These are phyloP conservation scores for Scolopax mira DNA, from an alignment of 2,113 vertebrate species.

Conservation along the genomic window DNA sequence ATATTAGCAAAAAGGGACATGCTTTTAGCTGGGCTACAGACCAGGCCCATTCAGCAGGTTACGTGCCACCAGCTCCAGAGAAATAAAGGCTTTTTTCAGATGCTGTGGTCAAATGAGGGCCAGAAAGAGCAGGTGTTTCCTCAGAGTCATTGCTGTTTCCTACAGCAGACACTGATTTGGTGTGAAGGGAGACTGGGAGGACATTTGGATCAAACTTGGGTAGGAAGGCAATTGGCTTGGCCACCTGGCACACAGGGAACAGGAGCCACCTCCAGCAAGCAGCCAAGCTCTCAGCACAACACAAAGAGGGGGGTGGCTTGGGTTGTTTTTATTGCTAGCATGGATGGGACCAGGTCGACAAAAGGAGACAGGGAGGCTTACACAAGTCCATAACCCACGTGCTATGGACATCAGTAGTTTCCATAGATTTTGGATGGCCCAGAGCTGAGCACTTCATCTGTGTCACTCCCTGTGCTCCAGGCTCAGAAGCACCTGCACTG, in stretches of 20 bases:
- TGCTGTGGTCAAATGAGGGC: not conserved
- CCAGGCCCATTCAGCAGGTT: not conserved
- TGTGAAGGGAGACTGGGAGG: not conserved
- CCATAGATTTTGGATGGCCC: accelerated
- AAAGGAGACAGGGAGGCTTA: not conserved
- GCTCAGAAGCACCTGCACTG: not conserved
- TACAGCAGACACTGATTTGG: not conserved
- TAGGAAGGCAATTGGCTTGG: not conserved
- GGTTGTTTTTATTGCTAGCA: not conserved
- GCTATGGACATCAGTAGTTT: not conserved
- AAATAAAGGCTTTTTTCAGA: not conserved
- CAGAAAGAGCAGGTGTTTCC: not conserved
- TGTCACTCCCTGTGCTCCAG: not conserved
- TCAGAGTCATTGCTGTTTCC: not conserved
- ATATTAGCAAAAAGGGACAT: not conserved
- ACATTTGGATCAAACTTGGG: not conserved
- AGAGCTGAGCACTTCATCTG: not conserved
- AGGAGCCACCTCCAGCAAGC: not conserved
- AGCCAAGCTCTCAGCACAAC: not conserved
- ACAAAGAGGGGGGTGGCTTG: not conserved
- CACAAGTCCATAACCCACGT: not conserved
- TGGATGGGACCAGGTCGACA: not conserved
- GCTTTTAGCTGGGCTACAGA: not conserved
- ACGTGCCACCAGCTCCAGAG: not conserved
- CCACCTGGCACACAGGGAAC: not conserved